Base-by-base conservation (phyloP, 92 coral and sea anemone genomes). In the Porites lobata region DNA sequence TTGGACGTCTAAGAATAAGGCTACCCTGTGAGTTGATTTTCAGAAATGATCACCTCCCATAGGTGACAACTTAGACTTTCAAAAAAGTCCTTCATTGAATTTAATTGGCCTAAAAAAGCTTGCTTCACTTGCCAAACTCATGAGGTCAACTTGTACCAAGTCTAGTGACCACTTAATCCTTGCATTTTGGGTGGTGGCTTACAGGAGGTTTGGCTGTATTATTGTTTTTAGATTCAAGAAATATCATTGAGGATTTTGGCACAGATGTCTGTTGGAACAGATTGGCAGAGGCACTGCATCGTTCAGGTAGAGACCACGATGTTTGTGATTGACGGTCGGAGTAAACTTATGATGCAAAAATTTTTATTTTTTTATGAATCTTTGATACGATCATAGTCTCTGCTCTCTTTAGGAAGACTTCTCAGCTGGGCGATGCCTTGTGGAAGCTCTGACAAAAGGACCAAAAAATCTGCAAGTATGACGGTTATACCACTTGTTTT, bases 181-280 rank as follows among this genome's bases (percentile, higher is more conserved):
- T 38, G 3, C 47, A 3, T 38, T 38, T 38, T 38, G 4, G 47
- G 4, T 38, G 6, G 4, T 38, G 47, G 47, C 47, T 38, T 38
- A 38, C 47, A 38, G 47, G 47, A 38, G 0, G 47, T 38, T 38
- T 38, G 47, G 47, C 47, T 38, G 47, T 38, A 38, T 38, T 38
- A 38, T 15, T 9, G 14, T 32, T 53, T 53, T 21, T 78, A 97
- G 99, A 94, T 97, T 52, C 98, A 97, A 76, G 99, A 97, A 88
- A 96, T 97, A 86, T 91, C 99, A 68, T 91, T 97, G 4, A 93
- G 99, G 71, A 96, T 97, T 66, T 89, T 97, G 29, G 95, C 99
- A 38, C 96, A 96, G 82, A 96, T 97, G 95, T 96, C 99, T 10
- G 91, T 92, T 82, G 98, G 99, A 20, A 96, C 98, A 29, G 95